A percentile compares a stretch with the other conserved stretches of the same genome.
phyloP scores from a whole-genome alignment of 2,888 invertebrate species.

The Tipula unca region DNA sequence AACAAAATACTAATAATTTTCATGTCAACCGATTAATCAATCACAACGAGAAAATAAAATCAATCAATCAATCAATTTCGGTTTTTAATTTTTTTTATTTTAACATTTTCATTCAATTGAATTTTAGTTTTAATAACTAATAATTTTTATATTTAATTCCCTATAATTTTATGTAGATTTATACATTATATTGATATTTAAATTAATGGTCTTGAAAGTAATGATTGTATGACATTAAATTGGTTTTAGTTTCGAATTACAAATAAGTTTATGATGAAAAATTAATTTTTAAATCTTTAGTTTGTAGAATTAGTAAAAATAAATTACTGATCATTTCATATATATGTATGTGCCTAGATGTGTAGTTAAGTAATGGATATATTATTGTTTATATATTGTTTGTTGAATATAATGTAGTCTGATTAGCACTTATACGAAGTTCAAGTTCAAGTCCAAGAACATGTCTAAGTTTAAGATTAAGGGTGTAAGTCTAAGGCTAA shows the following conservation, averaged over 20 bases:
- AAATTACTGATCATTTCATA: too few relatives aligned
- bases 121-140: not conserved
- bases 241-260: not conserved
- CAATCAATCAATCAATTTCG: not conserved
- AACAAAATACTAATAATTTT: not conserved
- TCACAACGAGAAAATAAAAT: not conserved
- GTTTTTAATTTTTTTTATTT: not conserved
- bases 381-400: too few relatives aligned
- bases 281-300: too few relatives aligned
- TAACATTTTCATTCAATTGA: not conserved
- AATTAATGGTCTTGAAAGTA: not conserved
- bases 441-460: too few relatives aligned
- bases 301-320: too few relatives aligned
- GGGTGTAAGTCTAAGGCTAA: too few relatives aligned
- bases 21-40: slow-evolving; percentile 8
- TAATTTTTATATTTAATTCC: not conserved
- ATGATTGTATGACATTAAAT: not conserved
- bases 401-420: too few relatives aligned
- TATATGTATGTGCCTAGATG: too few relatives aligned
- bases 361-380: too few relatives aligned
- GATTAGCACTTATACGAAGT: too few relatives aligned
- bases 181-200: not conserved
- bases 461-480: too few relatives aligned
- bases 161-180: not conserved
- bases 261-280: not conserved